Conservation (phyloP, 2,113 vertebrate genomes). For the Aepyceros melampus region DNA sequence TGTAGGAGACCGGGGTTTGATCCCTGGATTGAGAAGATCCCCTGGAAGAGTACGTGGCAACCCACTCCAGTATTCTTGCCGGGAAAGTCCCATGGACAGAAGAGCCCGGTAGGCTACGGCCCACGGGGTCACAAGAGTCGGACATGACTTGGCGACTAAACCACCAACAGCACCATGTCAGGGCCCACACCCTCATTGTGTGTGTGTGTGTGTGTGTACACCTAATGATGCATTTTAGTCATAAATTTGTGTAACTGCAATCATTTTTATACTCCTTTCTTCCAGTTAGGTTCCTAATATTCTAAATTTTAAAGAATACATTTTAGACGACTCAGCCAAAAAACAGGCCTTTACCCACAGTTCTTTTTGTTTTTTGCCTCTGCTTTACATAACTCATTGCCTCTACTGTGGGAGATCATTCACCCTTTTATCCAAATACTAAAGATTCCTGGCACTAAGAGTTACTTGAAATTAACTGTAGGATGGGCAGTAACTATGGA, state of each 20-base stretch:
- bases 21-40: not conserved
- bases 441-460: not conserved
- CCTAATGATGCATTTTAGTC: not conserved
- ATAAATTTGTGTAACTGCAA: not conserved
- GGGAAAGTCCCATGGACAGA: not conserved
- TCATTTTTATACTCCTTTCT: not conserved
- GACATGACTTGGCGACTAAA: not conserved
- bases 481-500: not conserved
- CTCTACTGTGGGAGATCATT: not conserved
- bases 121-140: rapidly evolving
- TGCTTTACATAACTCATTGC: not conserved
- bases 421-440: not conserved
- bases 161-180: rapidly evolving
- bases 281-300: not conserved
- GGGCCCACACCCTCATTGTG: no score
- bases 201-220: not conserved
- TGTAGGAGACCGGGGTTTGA: not conserved
- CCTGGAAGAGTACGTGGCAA: not conserved
- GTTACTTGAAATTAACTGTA: not conserved
- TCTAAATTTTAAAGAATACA: not conserved
- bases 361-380: not conserved
- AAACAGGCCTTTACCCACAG: not conserved
- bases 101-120: not conserved
- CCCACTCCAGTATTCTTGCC: not conserved
- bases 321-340: not conserved